phyloP scores from a whole-genome alignment of 2,113 vertebrate genomes.

The Rhombomys opimus region DNA sequence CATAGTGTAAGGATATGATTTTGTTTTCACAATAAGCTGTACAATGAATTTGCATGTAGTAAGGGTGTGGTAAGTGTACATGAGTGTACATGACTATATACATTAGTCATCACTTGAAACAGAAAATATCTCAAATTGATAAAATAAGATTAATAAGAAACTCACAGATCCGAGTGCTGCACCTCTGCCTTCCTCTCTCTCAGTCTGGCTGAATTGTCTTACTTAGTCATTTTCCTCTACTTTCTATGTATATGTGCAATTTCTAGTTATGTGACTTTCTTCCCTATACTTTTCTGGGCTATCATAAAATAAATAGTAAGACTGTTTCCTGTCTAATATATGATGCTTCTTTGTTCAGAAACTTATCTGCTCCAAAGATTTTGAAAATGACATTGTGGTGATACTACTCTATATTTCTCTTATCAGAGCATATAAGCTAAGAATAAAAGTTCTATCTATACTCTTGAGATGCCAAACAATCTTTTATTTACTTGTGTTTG shows the following conservation, averaged over 20 bases:
- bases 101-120: slow-evolving; percentile 19
- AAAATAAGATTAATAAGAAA: not conserved
- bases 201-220: not conserved
- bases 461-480: not conserved
- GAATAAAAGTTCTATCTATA: not conserved
- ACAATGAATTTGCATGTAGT: not conserved
- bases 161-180: not conserved
- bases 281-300: not conserved
- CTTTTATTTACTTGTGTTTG: not conserved
- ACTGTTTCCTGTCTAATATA: not conserved
- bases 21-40: not conserved
- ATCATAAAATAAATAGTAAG: not conserved
- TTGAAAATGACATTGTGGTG: not conserved
- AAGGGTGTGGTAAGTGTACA: not conserved
- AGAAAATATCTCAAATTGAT: not conserved
- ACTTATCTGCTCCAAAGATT: not conserved
- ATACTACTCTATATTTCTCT: not conserved
- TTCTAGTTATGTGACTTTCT: not conserved
- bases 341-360: not conserved
- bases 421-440: not conserved
- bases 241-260: not conserved
- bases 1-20: not conserved
- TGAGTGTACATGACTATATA: not conserved
- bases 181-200: not conserved
- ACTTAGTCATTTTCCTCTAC: not conserved